Conservation (phyloP, 2,797 vertebrate species). For the Meriones psammophilus region DNA sequence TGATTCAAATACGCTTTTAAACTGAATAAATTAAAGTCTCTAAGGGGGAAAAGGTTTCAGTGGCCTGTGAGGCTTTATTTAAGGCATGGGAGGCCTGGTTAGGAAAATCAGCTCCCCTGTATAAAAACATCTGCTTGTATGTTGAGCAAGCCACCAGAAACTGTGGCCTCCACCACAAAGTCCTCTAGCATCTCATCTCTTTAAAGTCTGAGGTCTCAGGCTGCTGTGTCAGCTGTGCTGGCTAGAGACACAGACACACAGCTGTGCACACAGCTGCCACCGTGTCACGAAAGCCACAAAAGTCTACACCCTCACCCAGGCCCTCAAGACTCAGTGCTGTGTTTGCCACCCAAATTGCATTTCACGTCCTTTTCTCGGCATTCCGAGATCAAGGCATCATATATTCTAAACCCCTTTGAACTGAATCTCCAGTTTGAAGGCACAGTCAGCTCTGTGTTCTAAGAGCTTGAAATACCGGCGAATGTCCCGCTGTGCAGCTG, state of each 20-base stretch:
- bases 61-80: constrained; percentile 5
- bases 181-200: neutral
- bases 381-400: neutral
- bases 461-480: neutral
- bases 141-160: neutral
- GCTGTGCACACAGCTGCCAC: neutral
- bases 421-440: neutral
- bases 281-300: neutral
- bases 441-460: neutral
- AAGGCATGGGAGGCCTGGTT: constrained; percentile 1
- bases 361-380: neutral
- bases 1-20: no score
- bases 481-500: neutral
- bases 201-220: constrained; percentile 42
- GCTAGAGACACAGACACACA: neutral
- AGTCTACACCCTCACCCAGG: neutral
- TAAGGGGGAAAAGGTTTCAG: neutral
- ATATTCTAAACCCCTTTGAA: neutral
- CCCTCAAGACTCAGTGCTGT: neutral
- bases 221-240: neutral
- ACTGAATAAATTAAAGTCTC: no score
- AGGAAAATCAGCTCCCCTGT: constrained; percentile 36
- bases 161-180: neutral
- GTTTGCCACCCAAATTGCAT: neutral
- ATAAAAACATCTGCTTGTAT: constrained; percentile 41